Conservation (phyloP, 2,113 vertebrate species). For the Cariama cristata region DNA sequence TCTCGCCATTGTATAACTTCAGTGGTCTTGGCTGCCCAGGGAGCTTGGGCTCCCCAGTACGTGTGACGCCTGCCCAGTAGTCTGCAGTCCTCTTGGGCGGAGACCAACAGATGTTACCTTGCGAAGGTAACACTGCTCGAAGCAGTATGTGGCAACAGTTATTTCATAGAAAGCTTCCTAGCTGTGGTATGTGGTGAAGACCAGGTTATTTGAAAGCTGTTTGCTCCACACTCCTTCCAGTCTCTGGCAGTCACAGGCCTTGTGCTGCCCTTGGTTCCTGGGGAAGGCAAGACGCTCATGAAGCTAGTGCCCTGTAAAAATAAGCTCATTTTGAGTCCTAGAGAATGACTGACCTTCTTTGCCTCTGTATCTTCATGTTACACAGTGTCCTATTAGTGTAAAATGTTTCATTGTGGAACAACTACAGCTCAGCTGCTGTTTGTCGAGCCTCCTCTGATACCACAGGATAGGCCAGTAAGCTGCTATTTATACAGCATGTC, state of each 20-base stretch:
- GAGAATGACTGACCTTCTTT: not conserved
- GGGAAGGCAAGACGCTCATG: not conserved
- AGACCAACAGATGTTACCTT: not conserved
- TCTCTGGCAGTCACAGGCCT: not conserved
- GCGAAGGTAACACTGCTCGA: not conserved
- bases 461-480: not conserved
- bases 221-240: not conserved
- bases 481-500: conserved; percentile 22
- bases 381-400: not conserved
- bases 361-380: not conserved
- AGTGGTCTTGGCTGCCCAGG: not conserved
- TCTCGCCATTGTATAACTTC: accelerated
- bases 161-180: not conserved
- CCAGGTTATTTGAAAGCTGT: not conserved
- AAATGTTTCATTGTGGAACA: not conserved
- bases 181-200: not conserved
- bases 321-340: not conserved
- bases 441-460: not conserved
- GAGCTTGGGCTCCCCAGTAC: not conserved
- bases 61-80: not conserved
- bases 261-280: not conserved
- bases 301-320: not conserved
- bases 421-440: not conserved
- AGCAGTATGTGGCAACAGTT: not conserved
- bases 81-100: not conserved